phyloP scores from a whole-genome alignment of 2,113 vertebrate genomes.

The Lepisosteus oculatus region DNA sequence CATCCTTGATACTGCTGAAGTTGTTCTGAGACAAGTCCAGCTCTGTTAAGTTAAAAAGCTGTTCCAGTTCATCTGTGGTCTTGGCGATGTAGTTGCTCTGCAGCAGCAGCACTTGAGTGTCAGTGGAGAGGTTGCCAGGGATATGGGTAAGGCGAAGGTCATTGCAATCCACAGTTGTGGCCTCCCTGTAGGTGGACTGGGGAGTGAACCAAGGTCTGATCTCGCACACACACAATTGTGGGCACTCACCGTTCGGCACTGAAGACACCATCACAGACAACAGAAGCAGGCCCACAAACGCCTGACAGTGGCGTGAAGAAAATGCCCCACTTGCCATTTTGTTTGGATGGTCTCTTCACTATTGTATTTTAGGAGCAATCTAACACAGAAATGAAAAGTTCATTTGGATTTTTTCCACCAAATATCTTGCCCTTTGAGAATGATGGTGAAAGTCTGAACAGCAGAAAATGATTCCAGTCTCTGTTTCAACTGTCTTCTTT shows the following conservation, averaged over 20 bases:
- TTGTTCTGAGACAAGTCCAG: constrained; percentile 97
- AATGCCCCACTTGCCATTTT: constrained; percentile 73
- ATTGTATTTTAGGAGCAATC: constrained; percentile 36
- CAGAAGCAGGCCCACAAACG: constrained; percentile 69
- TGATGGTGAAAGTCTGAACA: constrained; percentile 22
- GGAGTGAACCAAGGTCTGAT: constrained; percentile 97
- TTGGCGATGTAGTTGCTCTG: constrained; percentile 96
- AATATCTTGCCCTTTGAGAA: constrained; percentile 16
- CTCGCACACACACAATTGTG: constrained; percentile 94
- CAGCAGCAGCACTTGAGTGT: constrained; percentile 93
- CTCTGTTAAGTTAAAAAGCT: constrained; percentile 91
- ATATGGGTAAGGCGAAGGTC: constrained; percentile 92
- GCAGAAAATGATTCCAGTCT: constrained; percentile 29
- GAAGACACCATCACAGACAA: constrained; percentile 66
- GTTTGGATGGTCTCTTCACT: constrained; percentile 38
- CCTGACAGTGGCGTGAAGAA: constrained; percentile 49
- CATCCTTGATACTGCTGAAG: constrained; percentile 85
- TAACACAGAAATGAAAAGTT: constrained; percentile 36
- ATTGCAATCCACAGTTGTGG: constrained; percentile 95
- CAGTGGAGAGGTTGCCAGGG: constrained; percentile 89
- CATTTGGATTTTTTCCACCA: constrained; percentile 26
- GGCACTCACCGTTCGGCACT: constrained; percentile 78
- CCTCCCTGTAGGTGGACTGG: constrained; percentile 95
- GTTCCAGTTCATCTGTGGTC: constrained; percentile 86
- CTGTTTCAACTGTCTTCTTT: constrained; percentile 29